These are phyloP conservation scores for Drosophila sucinea DNA, from an alignment of 1,140 invertebrate genomes.

Conservation along the genomic window DNA sequence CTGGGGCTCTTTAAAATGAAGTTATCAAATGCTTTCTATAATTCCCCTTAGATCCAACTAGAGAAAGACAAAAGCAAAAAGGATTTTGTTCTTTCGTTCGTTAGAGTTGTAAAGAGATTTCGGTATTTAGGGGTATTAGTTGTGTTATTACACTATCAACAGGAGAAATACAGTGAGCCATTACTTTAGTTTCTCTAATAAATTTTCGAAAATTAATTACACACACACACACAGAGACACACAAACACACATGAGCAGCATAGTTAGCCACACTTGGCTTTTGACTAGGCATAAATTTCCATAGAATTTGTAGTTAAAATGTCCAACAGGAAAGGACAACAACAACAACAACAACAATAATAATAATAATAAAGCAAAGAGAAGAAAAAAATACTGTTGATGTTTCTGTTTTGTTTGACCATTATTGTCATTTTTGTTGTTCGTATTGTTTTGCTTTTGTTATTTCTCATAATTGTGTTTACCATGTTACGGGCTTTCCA, in stretches of 20 bases:
- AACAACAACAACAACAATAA: not conserved
- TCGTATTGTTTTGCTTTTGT: constrained; percentile 7
- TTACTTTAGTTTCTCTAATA: constrained; percentile 1
- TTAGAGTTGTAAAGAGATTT: not conserved
- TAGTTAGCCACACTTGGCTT: constrained; percentile 2
- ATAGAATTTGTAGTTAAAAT: constrained; percentile 8
- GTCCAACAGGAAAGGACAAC: constrained; percentile 1
- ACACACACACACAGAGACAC: not conserved
- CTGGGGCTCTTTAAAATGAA: no score
- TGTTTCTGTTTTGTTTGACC: constrained; percentile 6
- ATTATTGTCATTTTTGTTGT: constrained; percentile 14
- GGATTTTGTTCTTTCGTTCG: not conserved
- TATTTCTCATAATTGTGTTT: constrained; percentile 13
- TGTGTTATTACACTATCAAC: constrained; percentile 4
- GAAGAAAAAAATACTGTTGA: not conserved
- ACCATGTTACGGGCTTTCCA: constrained; percentile 6
- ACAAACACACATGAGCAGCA: not conserved
- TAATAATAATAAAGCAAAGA: no score
- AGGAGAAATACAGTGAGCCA: not conserved
- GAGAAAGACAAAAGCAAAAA: not conserved
- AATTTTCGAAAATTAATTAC: constrained; percentile 11
- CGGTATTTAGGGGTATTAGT: constrained; percentile 1
- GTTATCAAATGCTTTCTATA: no score
- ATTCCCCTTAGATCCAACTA: not conserved
- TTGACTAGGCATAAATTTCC: constrained; percentile 6